Evolutionary conservation across 2,113 vertebrate genomes (phyloP), one percentile per base, ranked within the genome.

Genomic region (Vimba vimba): DNA sequence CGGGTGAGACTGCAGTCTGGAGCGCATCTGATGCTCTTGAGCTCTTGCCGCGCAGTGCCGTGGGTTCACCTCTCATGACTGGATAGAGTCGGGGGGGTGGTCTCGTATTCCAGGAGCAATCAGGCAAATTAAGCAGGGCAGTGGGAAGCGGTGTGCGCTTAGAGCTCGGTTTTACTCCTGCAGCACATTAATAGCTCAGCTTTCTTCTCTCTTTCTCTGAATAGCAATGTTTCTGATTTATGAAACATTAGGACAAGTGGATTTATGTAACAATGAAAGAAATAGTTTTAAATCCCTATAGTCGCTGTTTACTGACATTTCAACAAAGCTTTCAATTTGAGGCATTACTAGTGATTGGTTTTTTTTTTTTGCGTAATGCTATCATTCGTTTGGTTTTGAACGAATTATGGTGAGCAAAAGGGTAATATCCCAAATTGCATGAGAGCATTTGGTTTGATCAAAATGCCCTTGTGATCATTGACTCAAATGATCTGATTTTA

Each of bases 61-160:
- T 60, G 69, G 85, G 39, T 85, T 85, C 86, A 87, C 55, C 82
- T 69, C 73, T 82, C 86, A 82, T 83, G 79, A 87, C 79, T 86
- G 85, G 68, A 57, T 84, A 11, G 79, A 75, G 50, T 12, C 45
- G 76, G 64, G 21, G 57, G 85, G 85, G 83, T 33, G 82, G 84
- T 86, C 86, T 73, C 8, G 43, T 43, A 43, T 43, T 43, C 84
- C 78, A 73, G 55, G 43, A 90, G 86, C 87, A 90, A 87, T 90
- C 88, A 89, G 89, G 60, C 82, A 87, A 89, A 90, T 90, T 90
- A 87, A 86, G 81, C 83, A 76, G 79, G 76, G 75, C 47, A 33
- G 50, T 76, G 79, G 71, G 86, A 86, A 87, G 79, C 52, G 21
- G 39, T 81, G 55, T 62, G 5, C 25, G 39, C 76, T 75, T 75